Percentiles rank a stretch among this genome's conserved stretches.
These are phyloP conservation scores for Pemphigus obesinymphae DNA, from an alignment of 1,140 invertebrate species.

Conservation along the genomic window DNA sequence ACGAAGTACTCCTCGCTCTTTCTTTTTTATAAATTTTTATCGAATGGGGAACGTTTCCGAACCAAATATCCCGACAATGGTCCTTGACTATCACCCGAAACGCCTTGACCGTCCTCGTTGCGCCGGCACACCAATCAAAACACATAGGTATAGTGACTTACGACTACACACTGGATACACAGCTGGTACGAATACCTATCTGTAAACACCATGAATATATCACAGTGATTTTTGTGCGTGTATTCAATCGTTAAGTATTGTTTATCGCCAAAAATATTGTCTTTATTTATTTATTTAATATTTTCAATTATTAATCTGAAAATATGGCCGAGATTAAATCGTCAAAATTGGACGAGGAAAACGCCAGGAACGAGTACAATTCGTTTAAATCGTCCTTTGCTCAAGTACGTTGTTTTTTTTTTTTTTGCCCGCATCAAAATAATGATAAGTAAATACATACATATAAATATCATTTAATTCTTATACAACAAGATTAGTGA, in stretches of 20 bases:
- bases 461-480: too few relatives aligned
- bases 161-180: not conserved
- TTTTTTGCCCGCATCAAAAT: not conserved
- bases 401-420: not conserved
- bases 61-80: not conserved
- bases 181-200: not conserved
- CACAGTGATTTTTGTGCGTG: not conserved
- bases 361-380: not conserved
- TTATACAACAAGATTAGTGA: too few relatives aligned
- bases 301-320: not conserved
- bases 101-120: constrained; percentile 8
- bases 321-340: constrained; percentile 10
- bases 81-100: constrained; percentile 36
- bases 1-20: not conserved
- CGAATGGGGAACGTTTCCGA: not conserved
- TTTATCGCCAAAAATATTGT: not conserved
- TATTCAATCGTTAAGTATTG: not conserved
- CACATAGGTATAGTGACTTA: not conserved
- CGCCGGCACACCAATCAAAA: not conserved
- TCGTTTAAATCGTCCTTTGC: constrained; percentile 5
- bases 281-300: not conserved
- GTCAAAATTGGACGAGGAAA: constrained; percentile 3
- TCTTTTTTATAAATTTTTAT: not conserved
- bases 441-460: too few relatives aligned
- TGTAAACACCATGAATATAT: too few relatives aligned